A percentile compares a stretch with the other conserved stretches of the same genome.
Evolutionary conservation across 2,113 vertebrate species (phyloP).

Genomic region (Pteropus alecto): DNA sequence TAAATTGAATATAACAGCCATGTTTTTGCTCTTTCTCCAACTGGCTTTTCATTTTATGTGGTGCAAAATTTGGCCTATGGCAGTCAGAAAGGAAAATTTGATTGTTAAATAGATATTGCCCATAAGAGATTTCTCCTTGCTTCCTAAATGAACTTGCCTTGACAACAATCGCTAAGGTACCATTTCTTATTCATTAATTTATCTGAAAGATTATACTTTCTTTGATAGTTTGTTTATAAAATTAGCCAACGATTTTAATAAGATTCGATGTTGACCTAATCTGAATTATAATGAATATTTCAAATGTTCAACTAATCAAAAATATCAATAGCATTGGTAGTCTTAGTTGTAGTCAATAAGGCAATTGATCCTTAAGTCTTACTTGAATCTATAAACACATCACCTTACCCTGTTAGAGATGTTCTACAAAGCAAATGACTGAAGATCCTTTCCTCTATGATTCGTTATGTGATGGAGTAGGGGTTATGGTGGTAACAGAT

Average conservation of each 20-base stretch:
- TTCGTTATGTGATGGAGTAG: background rate
- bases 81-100: slow-evolving; percentile 53
- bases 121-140: slow-evolving; percentile 33
- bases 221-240: slow-evolving; percentile 33
- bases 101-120: slow-evolving; percentile 51
- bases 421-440: background rate
- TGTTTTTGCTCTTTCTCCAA: slow-evolving; percentile 53
- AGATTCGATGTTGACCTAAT: background rate
- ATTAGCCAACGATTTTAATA: slow-evolving; percentile 38
- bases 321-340: background rate
- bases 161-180: background rate
- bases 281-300: slow-evolving; percentile 19
- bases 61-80: slow-evolving; percentile 54
- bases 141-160: slow-evolving; percentile 54
- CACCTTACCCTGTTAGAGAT: background rate
- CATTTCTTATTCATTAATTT: slow-evolving; percentile 14
- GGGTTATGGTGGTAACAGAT: background rate
- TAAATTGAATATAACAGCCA: background rate
- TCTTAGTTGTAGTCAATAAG: background rate
- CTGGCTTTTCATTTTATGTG: slow-evolving; percentile 54
- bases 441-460: background rate
- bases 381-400: background rate
- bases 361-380: background rate
- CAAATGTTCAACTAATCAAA: background rate
- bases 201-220: background rate